phyloP scores from a whole-genome alignment of 2,888 invertebrate species.

The Eueremaeus valkanovi region DNA sequence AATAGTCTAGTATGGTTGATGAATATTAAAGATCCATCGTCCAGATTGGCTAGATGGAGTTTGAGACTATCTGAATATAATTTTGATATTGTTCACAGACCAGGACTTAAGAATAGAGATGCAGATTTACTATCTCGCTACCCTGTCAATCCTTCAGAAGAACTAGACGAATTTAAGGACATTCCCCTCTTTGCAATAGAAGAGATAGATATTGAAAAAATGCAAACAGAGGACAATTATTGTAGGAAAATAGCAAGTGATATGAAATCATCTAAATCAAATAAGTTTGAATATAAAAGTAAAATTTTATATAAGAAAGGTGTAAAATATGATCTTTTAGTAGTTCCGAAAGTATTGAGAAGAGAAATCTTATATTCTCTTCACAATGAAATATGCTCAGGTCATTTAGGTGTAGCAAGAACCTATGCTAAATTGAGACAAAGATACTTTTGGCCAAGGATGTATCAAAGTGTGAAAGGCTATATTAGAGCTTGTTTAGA shows the following conservation, averaged over 20 bases:
- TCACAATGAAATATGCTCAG: neutral
- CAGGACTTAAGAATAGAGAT: slow-evolving; percentile 51
- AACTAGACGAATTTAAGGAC: neutral
- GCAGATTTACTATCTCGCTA: slow-evolving; percentile 53
- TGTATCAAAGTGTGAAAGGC: neutral
- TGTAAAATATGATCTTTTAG: neutral
- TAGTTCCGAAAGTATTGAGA: slow-evolving; percentile 1
- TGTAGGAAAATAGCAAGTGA: neutral
- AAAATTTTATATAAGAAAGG: neutral
- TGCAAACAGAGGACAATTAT: slow-evolving; percentile 2
- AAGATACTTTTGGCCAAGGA: slow-evolving; percentile 7
- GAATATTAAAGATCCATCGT: slow-evolving; percentile 52
- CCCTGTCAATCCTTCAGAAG: neutral
- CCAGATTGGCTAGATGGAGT: slow-evolving; percentile 55
- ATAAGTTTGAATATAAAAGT: neutral
- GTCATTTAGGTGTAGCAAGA: slow-evolving; percentile 15
- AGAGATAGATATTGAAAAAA: neutral
- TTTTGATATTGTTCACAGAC: slow-evolving; percentile 51
- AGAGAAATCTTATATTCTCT: neutral
- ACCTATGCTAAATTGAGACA: neutral
- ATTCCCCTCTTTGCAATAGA: neutral
- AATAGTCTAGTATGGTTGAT: slow-evolving; percentile 55
- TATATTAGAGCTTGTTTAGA: neutral
- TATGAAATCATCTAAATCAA: neutral
- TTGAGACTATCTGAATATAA: slow-evolving; percentile 52